Evolutionary conservation across 2,113 vertebrate species (phyloP).

Genomic region (Oreochromis aureus): DNA sequence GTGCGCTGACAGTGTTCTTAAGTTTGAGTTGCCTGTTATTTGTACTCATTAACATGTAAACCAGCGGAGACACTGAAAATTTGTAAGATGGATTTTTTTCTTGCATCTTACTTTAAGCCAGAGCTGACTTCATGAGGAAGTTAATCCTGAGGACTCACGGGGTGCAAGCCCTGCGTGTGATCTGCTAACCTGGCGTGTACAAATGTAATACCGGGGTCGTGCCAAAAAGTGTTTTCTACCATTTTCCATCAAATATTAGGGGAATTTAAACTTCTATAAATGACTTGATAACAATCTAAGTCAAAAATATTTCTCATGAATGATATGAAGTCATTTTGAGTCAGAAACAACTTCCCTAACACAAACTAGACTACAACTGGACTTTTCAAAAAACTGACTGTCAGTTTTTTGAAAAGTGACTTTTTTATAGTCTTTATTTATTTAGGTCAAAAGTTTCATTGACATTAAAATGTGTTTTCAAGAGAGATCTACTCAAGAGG

Average conservation of each 20-base stretch:
- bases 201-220: background rate
- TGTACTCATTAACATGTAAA: background rate
- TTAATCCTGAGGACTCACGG: rapidly evolving
- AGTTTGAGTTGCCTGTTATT: background rate
- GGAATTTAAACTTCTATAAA: rapidly evolving
- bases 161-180: rapidly evolving
- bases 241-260: background rate
- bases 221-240: background rate
- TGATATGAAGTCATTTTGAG: background rate
- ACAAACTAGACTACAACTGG: background rate
- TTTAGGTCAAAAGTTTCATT: background rate
- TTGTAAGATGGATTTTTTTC: background rate
- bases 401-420: background rate
- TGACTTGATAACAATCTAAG: background rate
- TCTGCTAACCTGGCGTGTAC: background rate
- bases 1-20: rapidly evolving
- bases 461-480: rapidly evolving
- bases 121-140: rapidly evolving
- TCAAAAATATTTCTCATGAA: background rate
- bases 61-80: background rate
- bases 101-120: background rate
- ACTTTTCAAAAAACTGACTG: background rate
- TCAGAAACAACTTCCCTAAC: background rate
- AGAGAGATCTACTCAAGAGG: background rate
- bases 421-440: background rate